Base-by-base conservation (phyloP, 2,888 invertebrate genomes). In the Bugulina stolonifera region DNA sequence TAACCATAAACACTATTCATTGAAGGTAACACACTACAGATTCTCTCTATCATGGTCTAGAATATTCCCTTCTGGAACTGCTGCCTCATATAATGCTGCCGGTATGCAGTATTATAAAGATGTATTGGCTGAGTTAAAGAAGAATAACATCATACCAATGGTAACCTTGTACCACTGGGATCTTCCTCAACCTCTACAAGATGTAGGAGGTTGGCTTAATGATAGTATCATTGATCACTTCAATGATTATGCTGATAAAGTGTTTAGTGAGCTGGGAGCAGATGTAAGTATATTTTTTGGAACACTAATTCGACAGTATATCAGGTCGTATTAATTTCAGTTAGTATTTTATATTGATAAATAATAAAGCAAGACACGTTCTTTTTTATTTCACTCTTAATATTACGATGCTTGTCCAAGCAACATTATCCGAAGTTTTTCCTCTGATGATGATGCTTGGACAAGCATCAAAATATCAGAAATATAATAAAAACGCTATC, bases 91-190 rank as follows among this genome's bases (percentile, higher is more conserved):
- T 32, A 93, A 90, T 79, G 84, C 86, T 35, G 86, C 87, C 1
- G 92, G 91, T 29, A 86, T 93, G n/a, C 84, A 88, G 73, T 91
- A 91, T 82, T 93, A 93, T 81, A 89, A 88, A 77, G 88, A 89
- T 77, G 83, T 93, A 69, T 89, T 92, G 73, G 86, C 90, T 77
- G 89, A 89, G 78, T 85, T 92, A 5, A 75, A 89, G 10, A 84
- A 81, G 0, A 84, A 86, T 69, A 85, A 85, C 18, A 88, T 90
- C 72, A 81, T 83, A 70, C 89, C 90, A n/a, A 76, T 80, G 74
- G 75, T 87, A 10, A 88, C 87, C 87, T 88, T 80, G 86, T 87
- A 74, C 43, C 73, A 69, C 75, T 55, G 35, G 55, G 80, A 80
- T 73, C 74, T 79, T 73, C 80, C 80, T 1, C 75, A 79, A 18